These are phyloP conservation scores for Notodonta ziczac DNA, from an alignment of 2,888 invertebrate species.

Conservation along the genomic window DNA sequence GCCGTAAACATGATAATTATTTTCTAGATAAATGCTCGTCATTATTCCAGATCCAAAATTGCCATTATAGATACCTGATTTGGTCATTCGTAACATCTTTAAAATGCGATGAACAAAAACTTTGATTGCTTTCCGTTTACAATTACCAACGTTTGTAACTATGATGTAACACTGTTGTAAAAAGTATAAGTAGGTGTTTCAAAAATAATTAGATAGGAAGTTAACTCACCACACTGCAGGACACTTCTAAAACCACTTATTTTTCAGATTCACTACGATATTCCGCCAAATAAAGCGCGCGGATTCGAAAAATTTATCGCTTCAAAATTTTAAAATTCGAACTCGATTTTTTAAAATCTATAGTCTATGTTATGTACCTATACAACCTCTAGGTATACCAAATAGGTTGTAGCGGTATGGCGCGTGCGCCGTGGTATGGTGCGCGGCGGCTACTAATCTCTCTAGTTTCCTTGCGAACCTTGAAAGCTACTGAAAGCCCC, in stretches of 20 bases:
- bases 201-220: constrained; percentile 3
- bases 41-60: not conserved
- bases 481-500: constrained; percentile 76
- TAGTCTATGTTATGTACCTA: constrained; percentile 31
- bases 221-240: constrained; percentile 49
- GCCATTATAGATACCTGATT: not conserved
- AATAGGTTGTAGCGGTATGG: constrained; percentile 69
- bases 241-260: constrained; percentile 42
- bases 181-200: not conserved
- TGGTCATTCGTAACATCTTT: not conserved
- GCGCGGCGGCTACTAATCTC: constrained; percentile 66
- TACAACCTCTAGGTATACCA: constrained; percentile 72
- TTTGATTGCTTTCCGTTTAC: not conserved
- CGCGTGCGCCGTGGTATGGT: constrained; percentile 70
- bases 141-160: not conserved
- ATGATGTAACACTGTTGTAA: constrained; percentile 5
- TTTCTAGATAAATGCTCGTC: too few relatives aligned
- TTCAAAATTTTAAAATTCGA: constrained; percentile 50
- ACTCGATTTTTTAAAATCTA: constrained; percentile 38
- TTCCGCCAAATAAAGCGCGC: constrained; percentile 59
- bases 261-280: constrained; percentile 49
- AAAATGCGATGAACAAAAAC: constrained; percentile 3
- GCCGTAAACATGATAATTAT: too few relatives aligned
- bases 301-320: constrained; percentile 48
- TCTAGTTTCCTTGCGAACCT: constrained; percentile 59